phyloP scores from a whole-genome alignment of 1,140 invertebrate species.

The Sminthurinus signatus region DNA sequence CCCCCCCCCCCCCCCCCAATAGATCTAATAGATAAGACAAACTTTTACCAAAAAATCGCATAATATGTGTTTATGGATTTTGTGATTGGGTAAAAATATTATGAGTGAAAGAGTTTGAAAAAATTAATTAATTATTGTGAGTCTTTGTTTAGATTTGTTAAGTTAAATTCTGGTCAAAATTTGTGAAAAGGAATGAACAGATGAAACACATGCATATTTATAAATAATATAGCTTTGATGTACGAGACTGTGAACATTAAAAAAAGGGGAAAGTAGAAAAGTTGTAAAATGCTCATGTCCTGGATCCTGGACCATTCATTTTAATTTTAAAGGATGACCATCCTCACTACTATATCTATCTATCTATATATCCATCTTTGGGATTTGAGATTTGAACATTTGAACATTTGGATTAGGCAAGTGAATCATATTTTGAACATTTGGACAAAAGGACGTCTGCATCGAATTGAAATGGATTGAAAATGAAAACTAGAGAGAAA shows the following conservation, averaged over 20 bases:
- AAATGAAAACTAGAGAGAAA: too few species aligned
- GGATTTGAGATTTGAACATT: neutral
- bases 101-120: too few species aligned
- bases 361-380: neutral
- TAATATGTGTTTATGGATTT: too few species aligned
- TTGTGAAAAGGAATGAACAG: neutral
- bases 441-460: conserved; percentile 8
- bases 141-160: neutral
- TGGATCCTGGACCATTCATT: too few species aligned
- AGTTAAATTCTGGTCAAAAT: neutral
- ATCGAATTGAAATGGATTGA: conserved; percentile 13
- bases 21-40: too few species aligned
- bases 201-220: neutral
- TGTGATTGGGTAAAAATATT: too few species aligned
- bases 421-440: conserved; percentile 12
- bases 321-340: too few species aligned
- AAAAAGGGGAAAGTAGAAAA: neutral
- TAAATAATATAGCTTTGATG: neutral
- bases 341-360: too few species aligned
- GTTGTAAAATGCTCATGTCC: conserved; percentile 1
- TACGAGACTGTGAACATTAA: neutral
- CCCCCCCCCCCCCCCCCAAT: too few species aligned
- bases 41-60: too few species aligned
- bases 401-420: conserved; percentile 13
- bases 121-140: neutral